Evolutionary conservation across 2,888 invertebrate species (phyloP).

Genomic region (Carcina quercana): DNA sequence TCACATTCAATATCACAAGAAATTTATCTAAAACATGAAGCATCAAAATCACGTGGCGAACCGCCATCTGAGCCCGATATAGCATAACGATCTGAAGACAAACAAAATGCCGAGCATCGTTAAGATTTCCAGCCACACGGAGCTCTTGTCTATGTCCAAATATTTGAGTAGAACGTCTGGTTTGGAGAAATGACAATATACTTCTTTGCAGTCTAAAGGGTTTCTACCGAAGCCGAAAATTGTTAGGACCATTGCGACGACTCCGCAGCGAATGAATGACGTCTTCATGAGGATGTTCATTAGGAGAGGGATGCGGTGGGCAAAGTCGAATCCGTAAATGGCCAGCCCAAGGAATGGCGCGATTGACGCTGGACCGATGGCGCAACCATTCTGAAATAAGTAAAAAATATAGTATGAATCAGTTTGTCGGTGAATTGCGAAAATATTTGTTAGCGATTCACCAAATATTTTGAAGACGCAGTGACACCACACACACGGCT

Average conservation of each 20-base stretch:
- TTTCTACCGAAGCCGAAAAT: conserved; percentile 77
- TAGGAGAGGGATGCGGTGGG: conserved; percentile 72
- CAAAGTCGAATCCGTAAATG: conserved; percentile 82
- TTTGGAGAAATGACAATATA: conserved; percentile 79
- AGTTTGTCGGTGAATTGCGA: too few relatives aligned
- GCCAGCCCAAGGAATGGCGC: conserved; percentile 80
- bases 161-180: conserved; percentile 76
- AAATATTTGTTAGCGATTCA: too few relatives aligned
- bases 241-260: conserved; percentile 76
- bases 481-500: too few relatives aligned
- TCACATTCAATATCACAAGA: conserved; percentile 13
- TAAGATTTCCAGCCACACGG: conserved; percentile 73
- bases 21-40: conserved; percentile 4
- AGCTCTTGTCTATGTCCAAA: conserved; percentile 72
- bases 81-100: conserved; percentile 73
- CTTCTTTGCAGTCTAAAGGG: conserved; percentile 71
- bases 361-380: conserved; percentile 77
- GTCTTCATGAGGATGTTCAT: conserved; percentile 78
- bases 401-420: too few relatives aligned
- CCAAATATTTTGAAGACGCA: too few relatives aligned
- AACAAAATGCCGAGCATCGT: conserved; percentile 68
- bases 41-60: conserved; percentile 54
- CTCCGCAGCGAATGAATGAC: conserved; percentile 79
- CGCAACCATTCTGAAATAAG: conserved; percentile 76
- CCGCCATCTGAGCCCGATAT: conserved; percentile 72